Evolutionary conservation across 2,113 vertebrate genomes (phyloP), one percentile per base, ranked within the genome.

Genomic region (Pteropus alecto): DNA sequence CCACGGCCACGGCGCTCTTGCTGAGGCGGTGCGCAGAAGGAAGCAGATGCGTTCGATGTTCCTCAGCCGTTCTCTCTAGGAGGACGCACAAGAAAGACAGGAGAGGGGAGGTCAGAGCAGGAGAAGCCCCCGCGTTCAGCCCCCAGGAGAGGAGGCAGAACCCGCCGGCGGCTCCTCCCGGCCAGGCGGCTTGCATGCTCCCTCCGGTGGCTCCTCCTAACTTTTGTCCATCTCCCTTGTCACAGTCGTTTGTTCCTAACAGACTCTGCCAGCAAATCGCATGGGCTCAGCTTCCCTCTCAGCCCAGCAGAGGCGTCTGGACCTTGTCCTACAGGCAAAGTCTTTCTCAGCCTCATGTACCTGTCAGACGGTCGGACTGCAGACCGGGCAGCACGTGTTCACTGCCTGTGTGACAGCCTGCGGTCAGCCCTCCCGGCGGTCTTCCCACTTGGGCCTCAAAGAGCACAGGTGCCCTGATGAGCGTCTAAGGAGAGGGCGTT

Each of bases 11-110:
- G 5, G 1, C 3, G 35, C 22, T 16, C 43, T 94, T 14, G 48
- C 2, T n/a, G n/a, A n/a, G n/a, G n/a, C n/a, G n/a, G n/a, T n/a
- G n/a, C 99, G 98, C 97, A 99, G 98, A 81, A 99, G 99, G 98
- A 99, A 99, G 98, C 99, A 99, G 98, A 99, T 99, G 95, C 99
- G 99, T 96, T 99, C 99, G 22, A 99, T 99, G 97, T 99, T 99
- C 96, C 99, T 98, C 97, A 99, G 99, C 38, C 99, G 98, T 96
- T 99, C 99, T 95, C 99, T 99, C 99, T 99, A 98, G 41, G n/a
- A 90, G 54, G 78, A 46, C 0, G 38, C 48, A 41, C 1, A 90
- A 73, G 94, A 91, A 67, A 96, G 94, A 97, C 94, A 74, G 2
- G n/a, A 93, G 60, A 19, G 2, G 70, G 48, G 28, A 70, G 51